Evolutionary conservation across 2,888 invertebrate species (phyloP).

Genomic region (Pantelozetes paolii): DNA sequence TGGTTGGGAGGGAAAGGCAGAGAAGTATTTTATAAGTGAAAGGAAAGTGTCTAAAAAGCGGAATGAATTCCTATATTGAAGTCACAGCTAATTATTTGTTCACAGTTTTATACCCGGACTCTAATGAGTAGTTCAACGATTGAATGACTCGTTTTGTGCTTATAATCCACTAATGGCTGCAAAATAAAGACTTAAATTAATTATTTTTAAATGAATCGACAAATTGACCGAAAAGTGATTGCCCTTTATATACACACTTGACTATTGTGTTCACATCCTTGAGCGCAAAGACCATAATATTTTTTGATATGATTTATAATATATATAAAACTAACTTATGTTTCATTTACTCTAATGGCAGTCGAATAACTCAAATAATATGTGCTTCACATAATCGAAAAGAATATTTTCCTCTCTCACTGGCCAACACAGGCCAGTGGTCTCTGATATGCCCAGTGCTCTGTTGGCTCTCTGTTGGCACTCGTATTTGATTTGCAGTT

Average conservation of each 20-base stretch:
- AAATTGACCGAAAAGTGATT: constrained; percentile 15
- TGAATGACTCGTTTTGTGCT: neutral
- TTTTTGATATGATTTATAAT: constrained; percentile 10
- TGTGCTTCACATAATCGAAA: constrained; percentile 13
- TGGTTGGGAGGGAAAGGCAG: neutral
- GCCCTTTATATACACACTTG: neutral
- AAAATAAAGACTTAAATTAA: constrained; percentile 16
- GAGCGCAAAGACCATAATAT: neutral
- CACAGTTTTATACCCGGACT: neutral
- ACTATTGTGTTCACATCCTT: neutral
- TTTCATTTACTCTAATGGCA: constrained; percentile 29
- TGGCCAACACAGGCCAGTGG: neutral
- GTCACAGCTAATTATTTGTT: constrained; percentile 20
- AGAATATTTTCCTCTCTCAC: neutral
- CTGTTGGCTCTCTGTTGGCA: neutral
- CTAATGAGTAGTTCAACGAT: neutral
- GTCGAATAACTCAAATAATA: constrained; percentile 18
- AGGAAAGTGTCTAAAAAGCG: neutral
- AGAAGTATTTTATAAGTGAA: neutral
- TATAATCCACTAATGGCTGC: neutral
- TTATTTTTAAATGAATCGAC: constrained; percentile 28
- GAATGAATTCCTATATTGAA: neutral
- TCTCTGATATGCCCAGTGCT: neutral
- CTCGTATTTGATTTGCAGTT: constrained; percentile 27
- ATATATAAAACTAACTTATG: constrained; percentile 22